Percentiles rank a stretch among this genome's conserved stretches.
phyloP scores from a whole-genome alignment of 2,888 invertebrate species.

The Dermolepida albohirtum region DNA sequence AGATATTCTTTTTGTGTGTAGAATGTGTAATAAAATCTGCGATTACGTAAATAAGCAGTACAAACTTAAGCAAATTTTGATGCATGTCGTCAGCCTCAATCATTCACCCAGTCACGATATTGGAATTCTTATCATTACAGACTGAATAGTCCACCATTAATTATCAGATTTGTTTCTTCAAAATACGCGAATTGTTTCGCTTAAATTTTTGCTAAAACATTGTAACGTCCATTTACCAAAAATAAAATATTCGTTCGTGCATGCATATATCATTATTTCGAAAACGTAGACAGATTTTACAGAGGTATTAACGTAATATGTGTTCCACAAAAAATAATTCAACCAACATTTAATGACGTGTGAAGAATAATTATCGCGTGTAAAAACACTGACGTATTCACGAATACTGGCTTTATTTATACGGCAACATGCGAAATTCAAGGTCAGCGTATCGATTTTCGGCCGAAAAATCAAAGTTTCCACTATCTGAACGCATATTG shows the following conservation, averaged over 20 bases:
- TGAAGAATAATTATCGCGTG: slow-evolving; percentile 30
- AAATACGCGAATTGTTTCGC: too few species aligned
- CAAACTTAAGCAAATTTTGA: too few species aligned
- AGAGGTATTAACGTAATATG: slow-evolving; percentile 29
- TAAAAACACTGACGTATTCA: slow-evolving; percentile 25
- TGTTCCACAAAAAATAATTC: slow-evolving; percentile 19
- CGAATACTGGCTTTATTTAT: slow-evolving; percentile 14
- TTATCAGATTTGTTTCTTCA: too few species aligned
- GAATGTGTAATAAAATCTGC: too few species aligned
- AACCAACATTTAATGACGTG: slow-evolving; percentile 34
- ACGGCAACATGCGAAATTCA: slow-evolving; percentile 9
- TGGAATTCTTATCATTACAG: too few species aligned
- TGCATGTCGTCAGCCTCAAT: too few species aligned
- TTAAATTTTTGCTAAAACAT: too few species aligned
- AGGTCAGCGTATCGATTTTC: slow-evolving; percentile 19
- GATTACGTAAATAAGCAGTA: too few species aligned
- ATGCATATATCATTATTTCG: slow-evolving; percentile 27
- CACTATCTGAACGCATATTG: neutral
- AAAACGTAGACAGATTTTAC: slow-evolving; percentile 21
- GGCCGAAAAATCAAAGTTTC: slow-evolving; percentile 8
- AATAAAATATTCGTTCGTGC: too few species aligned
- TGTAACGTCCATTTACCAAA: too few species aligned
- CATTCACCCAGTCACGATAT: too few species aligned
- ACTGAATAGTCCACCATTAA: neutral
- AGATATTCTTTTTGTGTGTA: too few species aligned